These are phyloP conservation scores for Cherax destructor DNA, from an alignment of 1,140 invertebrate species.

Conservation along the genomic window DNA sequence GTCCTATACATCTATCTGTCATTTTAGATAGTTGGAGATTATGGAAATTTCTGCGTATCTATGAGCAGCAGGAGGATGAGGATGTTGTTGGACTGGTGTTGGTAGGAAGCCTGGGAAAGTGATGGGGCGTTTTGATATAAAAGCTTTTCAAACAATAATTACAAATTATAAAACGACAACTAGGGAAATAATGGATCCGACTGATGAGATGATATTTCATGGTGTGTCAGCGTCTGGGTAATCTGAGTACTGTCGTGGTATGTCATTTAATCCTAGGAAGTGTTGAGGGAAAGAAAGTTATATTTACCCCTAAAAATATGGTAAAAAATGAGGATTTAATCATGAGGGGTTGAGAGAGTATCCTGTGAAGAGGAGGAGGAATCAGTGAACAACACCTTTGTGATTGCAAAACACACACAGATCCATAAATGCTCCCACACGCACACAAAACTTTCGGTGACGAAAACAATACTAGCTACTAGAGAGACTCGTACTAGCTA, in stretches of 20 bases:
- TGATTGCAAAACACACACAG: too few relatives aligned
- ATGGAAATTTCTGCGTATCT: too few relatives aligned
- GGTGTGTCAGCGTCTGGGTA: slow-evolving; percentile 81
- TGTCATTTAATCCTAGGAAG: slow-evolving; percentile 84
- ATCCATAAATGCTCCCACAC: too few relatives aligned
- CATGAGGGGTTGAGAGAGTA: too few relatives aligned
- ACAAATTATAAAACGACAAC: slow-evolving; percentile 35
- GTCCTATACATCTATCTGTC: too few relatives aligned
- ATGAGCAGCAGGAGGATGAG: too few relatives aligned
- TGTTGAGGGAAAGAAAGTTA: slow-evolving; percentile 83
- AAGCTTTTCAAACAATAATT: slow-evolving; percentile 35
- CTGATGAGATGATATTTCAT: slow-evolving; percentile 75
- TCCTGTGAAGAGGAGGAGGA: too few relatives aligned
- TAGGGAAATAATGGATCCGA: slow-evolving; percentile 30
- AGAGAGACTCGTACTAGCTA: too few relatives aligned
- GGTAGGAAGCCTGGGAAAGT: slow-evolving; percentile 6
- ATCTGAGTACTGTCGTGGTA: slow-evolving; percentile 84
- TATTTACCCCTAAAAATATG: slow-evolving; percentile 40
- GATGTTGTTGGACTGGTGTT: slow-evolving; percentile 1
- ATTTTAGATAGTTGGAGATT: slow-evolving; percentile 77
- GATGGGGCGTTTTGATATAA: neutral
- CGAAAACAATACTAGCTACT: neutral
- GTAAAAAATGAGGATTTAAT: neutral
- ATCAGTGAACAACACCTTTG: too few relatives aligned
- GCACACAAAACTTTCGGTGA: too few relatives aligned